Conservation (phyloP, 2,888 invertebrate species). For the Sarcophaga variegata region DNA sequence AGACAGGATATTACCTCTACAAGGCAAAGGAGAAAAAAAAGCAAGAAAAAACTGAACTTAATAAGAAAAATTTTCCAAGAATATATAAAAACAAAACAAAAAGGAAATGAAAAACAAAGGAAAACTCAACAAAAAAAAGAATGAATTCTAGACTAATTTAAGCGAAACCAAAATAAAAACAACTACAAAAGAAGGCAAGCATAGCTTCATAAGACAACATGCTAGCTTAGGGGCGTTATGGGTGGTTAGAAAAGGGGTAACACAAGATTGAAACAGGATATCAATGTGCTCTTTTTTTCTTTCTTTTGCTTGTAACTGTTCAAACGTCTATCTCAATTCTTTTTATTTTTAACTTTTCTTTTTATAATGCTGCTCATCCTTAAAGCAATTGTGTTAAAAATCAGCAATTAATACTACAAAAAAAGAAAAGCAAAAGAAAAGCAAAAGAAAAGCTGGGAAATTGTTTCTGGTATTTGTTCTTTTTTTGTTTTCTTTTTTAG, state of each 20-base stretch:
- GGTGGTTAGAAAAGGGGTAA: constrained; percentile 24
- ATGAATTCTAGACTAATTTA: constrained; percentile 53
- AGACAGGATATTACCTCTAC: constrained; percentile 59
- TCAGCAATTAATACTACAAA: constrained; percentile 59
- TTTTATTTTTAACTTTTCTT: not conserved
- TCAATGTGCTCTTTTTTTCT: constrained; percentile 44
- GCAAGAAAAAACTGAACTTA: constrained; percentile 28
- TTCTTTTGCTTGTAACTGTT: not conserved
- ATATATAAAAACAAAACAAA: constrained; percentile 19
- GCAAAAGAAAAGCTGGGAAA: constrained; percentile 17
- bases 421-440: not conserved
- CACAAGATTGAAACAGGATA: constrained; percentile 52
- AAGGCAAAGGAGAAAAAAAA: constrained; percentile 40
- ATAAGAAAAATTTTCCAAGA: constrained; percentile 49
- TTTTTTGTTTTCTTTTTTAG: not conserved
- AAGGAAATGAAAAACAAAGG: constrained; percentile 60
- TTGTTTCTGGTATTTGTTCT: not conserved
- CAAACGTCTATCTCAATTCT: not conserved
- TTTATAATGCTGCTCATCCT: constrained; percentile 1
- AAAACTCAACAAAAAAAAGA: constrained; percentile 39
- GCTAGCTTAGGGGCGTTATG: not conserved
- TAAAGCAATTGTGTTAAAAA: constrained; percentile 57
- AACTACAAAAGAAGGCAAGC: constrained; percentile 2
- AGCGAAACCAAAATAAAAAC: constrained; percentile 37
- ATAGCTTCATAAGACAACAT: not conserved